Conservation (phyloP, 2,113 vertebrate species). For the Petroica traversi region DNA sequence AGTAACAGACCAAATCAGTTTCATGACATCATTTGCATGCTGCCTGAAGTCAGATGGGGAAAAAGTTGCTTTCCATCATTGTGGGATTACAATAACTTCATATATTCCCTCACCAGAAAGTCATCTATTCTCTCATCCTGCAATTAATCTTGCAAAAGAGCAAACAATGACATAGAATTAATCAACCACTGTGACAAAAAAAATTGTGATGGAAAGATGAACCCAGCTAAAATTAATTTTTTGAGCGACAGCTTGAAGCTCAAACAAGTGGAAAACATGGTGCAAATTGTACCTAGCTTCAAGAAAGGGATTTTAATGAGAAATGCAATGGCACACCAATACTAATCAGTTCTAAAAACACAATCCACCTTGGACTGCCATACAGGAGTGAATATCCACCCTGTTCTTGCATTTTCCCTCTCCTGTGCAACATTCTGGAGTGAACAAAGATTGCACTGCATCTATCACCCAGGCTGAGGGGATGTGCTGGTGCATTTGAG, state of each 20-base stretch:
- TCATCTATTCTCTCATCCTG: constrained; percentile 33
- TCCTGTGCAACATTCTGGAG: neutral
- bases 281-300: constrained; percentile 36
- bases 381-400: neutral
- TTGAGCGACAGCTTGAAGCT: constrained; percentile 42
- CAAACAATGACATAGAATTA: constrained; percentile 62
- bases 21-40: neutral
- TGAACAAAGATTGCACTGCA: neutral
- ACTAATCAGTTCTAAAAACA: neutral
- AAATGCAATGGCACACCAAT: constrained; percentile 7
- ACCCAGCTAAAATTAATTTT: constrained; percentile 54
- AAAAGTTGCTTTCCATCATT: neutral
- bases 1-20: neutral
- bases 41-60: neutral
- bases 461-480: neutral
- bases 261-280: constrained; percentile 56
- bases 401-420: neutral
- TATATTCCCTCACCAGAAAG: neutral
- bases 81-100: neutral
- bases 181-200: constrained; percentile 60
- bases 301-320: constrained; percentile 46
- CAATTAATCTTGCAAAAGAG: constrained; percentile 65
- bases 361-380: neutral
- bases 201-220: constrained; percentile 58
- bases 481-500: neutral